Base-by-base conservation (phyloP, 2,888 invertebrate species). In the Heteromurus nitidus region DNA sequence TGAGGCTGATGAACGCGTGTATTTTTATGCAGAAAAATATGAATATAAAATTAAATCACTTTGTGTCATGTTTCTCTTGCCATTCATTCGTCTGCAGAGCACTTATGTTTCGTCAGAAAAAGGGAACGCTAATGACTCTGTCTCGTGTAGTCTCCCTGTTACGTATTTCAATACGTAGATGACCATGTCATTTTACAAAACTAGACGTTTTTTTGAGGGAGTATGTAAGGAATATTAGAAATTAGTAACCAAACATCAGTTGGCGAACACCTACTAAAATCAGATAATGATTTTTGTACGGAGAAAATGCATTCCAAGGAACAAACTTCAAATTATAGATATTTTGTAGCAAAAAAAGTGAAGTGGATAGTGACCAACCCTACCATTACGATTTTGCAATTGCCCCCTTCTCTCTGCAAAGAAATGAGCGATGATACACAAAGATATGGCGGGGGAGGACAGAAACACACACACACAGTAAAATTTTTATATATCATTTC, bases 391-490 rank as follows among this genome's bases (percentile, higher is more conserved):
- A 72, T 79, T 64, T 79, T 65, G 79, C 79, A 79, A 77, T 77
- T 62, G 58, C 53, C 53, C 26, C 50, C 44, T 73, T 18, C 50
- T 44, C 30, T 22, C 20, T 30, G 3, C n/a, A n/a, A n/a, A n/a
- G 47, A n/a, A 47, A n/a, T 5, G 36, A 16, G 22, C 22, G 80
- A 80, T 80, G 80, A 67, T 72, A 80, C 44, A 80, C 26, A 67
- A 65, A 80, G 80, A 80, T 80, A 80, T 24, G 67, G 80, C 73
- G 80, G 72, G 80, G 80, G 80, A 80, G 80, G 80, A 80, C 79
- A 72, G 5, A 65, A 42, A 11, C 13, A n/a, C n/a, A n/a, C n/a
- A n/a, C n/a, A n/a, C n/a, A n/a, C n/a, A n/a, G n/a, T n/a, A n/a
- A n/a, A n/a, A n/a, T n/a, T n/a, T n/a, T n/a, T n/a, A n/a, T n/a